phyloP scores from a whole-genome alignment of 2,888 invertebrate genomes.

The Ptilodon capucinus region DNA sequence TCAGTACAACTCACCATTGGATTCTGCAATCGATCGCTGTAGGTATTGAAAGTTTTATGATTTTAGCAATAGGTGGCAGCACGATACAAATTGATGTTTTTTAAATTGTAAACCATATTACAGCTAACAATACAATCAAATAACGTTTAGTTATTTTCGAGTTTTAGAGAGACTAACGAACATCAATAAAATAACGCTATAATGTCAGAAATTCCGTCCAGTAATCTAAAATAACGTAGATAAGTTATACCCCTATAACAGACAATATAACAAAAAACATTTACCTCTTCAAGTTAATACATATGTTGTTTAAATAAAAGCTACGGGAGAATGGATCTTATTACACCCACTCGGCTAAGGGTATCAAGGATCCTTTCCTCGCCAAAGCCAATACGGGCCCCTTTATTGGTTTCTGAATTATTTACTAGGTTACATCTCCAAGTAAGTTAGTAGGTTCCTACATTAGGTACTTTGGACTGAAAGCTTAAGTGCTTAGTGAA shows the following conservation, averaged over 20 bases:
- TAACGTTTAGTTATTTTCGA: too few relatives aligned
- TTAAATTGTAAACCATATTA: too few relatives aligned
- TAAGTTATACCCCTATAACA: too few relatives aligned
- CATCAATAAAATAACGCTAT: too few relatives aligned
- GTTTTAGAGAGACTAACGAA: too few relatives aligned
- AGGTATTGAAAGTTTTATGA: not conserved
- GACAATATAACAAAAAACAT: too few relatives aligned
- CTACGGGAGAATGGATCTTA: not conserved
- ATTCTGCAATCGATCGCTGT: not conserved
- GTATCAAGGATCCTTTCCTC: not conserved
- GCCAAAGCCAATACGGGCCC: not conserved
- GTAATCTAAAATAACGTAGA: too few relatives aligned
- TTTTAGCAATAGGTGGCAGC: not conserved
- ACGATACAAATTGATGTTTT: too few relatives aligned
- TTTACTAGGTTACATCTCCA: not conserved
- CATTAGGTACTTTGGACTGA: not conserved
- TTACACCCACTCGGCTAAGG: not conserved
- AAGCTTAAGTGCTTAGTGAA: not conserved
- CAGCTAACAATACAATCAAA: too few relatives aligned
- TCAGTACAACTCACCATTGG: not conserved
- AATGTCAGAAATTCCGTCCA: too few relatives aligned
- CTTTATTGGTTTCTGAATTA: slow-evolving; percentile 1
- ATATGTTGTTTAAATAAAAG: not conserved
- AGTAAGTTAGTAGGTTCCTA: too few relatives aligned
- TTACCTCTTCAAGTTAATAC: not conserved